Evolutionary conservation across 2,797 vertebrate species (phyloP).

Genomic region (Chaetophractus vellerosus): DNA sequence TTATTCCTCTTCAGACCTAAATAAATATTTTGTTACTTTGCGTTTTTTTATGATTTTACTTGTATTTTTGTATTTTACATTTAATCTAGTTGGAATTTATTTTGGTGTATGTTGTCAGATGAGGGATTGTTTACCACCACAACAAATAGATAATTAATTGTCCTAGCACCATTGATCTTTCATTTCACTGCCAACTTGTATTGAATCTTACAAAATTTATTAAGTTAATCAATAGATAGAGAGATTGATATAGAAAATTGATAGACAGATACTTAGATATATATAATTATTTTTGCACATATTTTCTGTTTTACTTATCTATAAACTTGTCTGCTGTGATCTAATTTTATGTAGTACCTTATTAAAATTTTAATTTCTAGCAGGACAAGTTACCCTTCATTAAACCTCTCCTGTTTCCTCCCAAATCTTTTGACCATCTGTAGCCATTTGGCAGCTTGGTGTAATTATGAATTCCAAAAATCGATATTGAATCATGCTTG

Average conservation of each 20-base stretch:
- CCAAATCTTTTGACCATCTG: neutral
- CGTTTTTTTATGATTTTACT: neutral
- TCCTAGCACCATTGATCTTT: neutral
- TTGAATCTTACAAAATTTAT: neutral
- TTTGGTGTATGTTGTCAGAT: neutral
- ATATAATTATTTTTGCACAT: neutral
- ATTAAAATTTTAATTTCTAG: slow-evolving; percentile 32
- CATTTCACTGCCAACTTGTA: neutral
- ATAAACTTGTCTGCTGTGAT: neutral
- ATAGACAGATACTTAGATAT: too few relatives aligned
- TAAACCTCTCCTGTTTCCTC: neutral
- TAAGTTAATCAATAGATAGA: neutral
- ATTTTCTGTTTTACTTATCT: neutral
- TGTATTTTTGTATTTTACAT: neutral
- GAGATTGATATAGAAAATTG: too few relatives aligned
- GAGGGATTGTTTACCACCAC: neutral
- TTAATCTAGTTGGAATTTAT: slow-evolving; percentile 50
- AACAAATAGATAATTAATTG: neutral
- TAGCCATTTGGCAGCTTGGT: too few relatives aligned
- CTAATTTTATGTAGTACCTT: neutral
- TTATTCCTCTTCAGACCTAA: slow-evolving; percentile 49
- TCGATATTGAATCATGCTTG: too few relatives aligned
- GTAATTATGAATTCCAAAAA: too few relatives aligned
- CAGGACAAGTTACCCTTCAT: neutral
- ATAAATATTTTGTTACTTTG: neutral